Evolutionary conservation across 2,113 vertebrate species (phyloP).

Genomic region (Carassius auratus): DNA sequence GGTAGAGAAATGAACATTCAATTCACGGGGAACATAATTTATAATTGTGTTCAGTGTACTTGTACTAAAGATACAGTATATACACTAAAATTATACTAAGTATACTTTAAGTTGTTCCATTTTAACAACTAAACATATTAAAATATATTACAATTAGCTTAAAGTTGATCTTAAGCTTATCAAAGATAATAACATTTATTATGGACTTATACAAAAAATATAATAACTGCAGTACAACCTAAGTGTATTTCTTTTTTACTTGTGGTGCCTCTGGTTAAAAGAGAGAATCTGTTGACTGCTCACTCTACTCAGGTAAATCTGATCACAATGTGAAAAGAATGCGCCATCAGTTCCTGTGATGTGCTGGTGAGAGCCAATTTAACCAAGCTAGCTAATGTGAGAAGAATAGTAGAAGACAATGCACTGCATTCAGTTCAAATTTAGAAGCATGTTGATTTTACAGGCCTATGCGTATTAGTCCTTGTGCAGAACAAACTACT

Average conservation of each 20-base stretch:
- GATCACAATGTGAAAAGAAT: not conserved
- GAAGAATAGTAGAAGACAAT: not conserved
- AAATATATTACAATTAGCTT: too few species aligned
- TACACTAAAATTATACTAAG: too few species aligned
- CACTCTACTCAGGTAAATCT: not conserved
- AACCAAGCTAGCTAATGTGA: not conserved
- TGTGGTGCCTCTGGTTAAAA: not conserved
- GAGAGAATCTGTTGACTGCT: not conserved
- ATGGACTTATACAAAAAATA: too few species aligned
- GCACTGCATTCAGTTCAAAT: not conserved
- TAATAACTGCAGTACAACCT: too few species aligned
- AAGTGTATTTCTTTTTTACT: not conserved
- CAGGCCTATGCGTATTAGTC: not conserved
- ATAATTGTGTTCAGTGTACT: too few species aligned
- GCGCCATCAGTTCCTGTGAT: not conserved
- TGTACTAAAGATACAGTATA: too few species aligned
- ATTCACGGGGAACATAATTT: too few species aligned
- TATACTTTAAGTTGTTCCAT: too few species aligned
- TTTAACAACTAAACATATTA: too few species aligned
- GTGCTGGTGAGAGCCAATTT: not conserved
- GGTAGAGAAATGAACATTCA: too few species aligned
- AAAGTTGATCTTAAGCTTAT: too few species aligned
- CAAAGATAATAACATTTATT: too few species aligned
- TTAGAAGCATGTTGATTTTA: not conserved
- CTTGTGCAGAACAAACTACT: not conserved